Percentiles rank a stretch among this genome's conserved stretches.
These are phyloP conservation scores for Drosophila mettleri DNA, from an alignment of 2,888 invertebrate genomes.

Conservation along the genomic window DNA sequence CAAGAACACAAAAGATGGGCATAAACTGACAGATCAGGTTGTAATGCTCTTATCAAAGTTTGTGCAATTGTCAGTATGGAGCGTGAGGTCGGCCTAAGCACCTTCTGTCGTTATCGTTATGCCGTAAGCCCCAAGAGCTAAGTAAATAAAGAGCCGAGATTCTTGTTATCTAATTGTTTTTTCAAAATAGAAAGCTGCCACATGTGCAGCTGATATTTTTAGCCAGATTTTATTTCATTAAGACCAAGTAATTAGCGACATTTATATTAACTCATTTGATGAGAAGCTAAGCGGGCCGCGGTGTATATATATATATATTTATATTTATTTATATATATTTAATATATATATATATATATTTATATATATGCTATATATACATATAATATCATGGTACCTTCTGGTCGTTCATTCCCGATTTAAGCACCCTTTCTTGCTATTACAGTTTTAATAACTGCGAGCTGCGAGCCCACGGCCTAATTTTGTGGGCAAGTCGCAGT, in stretches of 20 bases:
- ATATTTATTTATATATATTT: too few species aligned
- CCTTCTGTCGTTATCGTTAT: too few species aligned
- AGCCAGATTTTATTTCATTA: background rate
- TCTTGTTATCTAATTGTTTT: background rate
- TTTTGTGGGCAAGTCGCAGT: conserved; percentile 38
- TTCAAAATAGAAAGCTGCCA: background rate
- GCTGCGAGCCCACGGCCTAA: conserved; percentile 8
- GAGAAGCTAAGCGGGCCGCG: background rate
- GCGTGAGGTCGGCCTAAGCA: too few species aligned
- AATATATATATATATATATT: too few species aligned
- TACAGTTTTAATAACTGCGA: conserved; percentile 2
- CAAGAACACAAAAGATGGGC: background rate
- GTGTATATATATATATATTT: too few species aligned
- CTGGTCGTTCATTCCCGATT: background rate
- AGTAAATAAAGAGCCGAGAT: background rate
- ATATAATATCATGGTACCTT: background rate
- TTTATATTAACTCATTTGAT: background rate
- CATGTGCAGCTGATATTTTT: too few species aligned
- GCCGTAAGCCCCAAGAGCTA: background rate
- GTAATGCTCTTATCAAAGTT: background rate
- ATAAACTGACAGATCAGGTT: background rate
- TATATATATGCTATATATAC: too few species aligned
- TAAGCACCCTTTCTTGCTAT: background rate
- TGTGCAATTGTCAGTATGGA: too few species aligned
- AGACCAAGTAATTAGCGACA: background rate